Percentiles rank a stretch among this genome's conserved stretches.
phyloP scores from a whole-genome alignment of 2,113 vertebrate species.

The Protomyctophum bolini region DNA sequence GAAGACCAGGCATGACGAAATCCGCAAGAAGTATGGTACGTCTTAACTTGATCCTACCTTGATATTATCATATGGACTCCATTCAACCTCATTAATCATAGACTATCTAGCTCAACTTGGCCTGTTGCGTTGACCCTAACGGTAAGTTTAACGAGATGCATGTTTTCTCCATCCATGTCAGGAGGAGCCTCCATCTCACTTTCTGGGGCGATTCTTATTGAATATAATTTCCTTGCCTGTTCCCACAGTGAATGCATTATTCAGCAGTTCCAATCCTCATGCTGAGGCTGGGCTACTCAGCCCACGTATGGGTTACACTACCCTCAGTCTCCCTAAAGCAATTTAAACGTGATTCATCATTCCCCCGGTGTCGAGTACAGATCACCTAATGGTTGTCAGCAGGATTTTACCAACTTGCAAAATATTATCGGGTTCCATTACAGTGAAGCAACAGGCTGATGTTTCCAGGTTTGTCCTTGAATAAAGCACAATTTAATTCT shows the following conservation, averaged over 20 bases:
- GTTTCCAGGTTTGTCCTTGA: slow-evolving; percentile 8
- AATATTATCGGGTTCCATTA: not conserved
- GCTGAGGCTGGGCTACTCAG: slow-evolving; percentile 11
- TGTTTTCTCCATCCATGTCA: not conserved
- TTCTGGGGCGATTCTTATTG: slow-evolving; percentile 16
- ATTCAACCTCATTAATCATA: not conserved
- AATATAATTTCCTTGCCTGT: slow-evolving; percentile 33
- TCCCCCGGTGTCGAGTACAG: slow-evolving; percentile 9
- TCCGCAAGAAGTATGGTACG: slow-evolving; percentile 89
- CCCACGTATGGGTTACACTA: slow-evolving; percentile 25
- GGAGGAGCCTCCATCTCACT: slow-evolving; percentile 21
- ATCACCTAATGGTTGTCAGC: slow-evolving; percentile 4
- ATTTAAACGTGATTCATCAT: slow-evolving; percentile 22
- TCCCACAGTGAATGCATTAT: slow-evolving; percentile 46
- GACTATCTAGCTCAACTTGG: too few species aligned
- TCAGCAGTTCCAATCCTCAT: slow-evolving; percentile 20
- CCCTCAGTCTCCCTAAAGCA: slow-evolving; percentile 34
- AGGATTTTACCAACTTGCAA: not conserved
- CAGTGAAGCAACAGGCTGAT: slow-evolving; percentile 3
- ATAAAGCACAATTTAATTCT: not conserved
- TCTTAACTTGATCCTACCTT: slow-evolving; percentile 8
- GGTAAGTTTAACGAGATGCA: not conserved
- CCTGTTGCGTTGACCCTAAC: not conserved
- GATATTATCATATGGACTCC: not conserved
- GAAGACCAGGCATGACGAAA: slow-evolving; percentile 82